Conservation (phyloP, 2,888 invertebrate genomes). For the Parnassius glacialis region DNA sequence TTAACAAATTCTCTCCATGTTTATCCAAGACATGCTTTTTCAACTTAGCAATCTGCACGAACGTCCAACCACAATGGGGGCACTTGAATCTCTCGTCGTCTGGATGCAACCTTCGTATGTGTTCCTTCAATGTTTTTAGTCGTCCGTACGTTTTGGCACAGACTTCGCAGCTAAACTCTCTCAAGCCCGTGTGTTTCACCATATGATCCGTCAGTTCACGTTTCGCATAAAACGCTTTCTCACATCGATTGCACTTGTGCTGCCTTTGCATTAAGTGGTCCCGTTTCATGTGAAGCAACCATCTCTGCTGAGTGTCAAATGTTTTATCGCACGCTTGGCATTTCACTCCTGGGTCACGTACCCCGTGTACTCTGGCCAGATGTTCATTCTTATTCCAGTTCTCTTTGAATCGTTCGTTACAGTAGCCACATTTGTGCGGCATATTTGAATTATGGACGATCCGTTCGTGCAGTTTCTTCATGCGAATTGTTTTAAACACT, state of each 20-base stretch:
- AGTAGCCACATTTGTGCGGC: slow-evolving; percentile 47
- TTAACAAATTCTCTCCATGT: background rate
- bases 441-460: slow-evolving; percentile 26
- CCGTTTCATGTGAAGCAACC: slow-evolving; percentile 44
- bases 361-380: slow-evolving; percentile 45
- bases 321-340: slow-evolving; percentile 49
- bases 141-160: slow-evolving; percentile 51
- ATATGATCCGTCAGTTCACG: slow-evolving; percentile 42
- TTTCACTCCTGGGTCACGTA: slow-evolving; percentile 35
- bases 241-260: slow-evolving; percentile 61
- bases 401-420: slow-evolving; percentile 44
- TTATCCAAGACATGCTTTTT: slow-evolving; percentile 38
- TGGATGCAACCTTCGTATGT: slow-evolving; percentile 41
- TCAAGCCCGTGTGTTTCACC: slow-evolving; percentile 60
- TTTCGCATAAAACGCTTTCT: slow-evolving; percentile 48
- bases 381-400: slow-evolving; percentile 45
- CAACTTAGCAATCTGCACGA: slow-evolving; percentile 49
- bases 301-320: slow-evolving; percentile 37
- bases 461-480: slow-evolving; percentile 65
- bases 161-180: slow-evolving; percentile 57
- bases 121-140: slow-evolving; percentile 50
- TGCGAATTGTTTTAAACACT: slow-evolving; percentile 68
- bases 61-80: slow-evolving; percentile 42
- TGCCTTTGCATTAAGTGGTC: slow-evolving; percentile 57
- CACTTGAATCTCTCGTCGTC: slow-evolving; percentile 39